Percentiles rank a stretch among this genome's conserved stretches.
These are phyloP conservation scores for Pocillopora grandis DNA, from an alignment of 92 coral and sea anemone species.

Conservation along the genomic window DNA sequence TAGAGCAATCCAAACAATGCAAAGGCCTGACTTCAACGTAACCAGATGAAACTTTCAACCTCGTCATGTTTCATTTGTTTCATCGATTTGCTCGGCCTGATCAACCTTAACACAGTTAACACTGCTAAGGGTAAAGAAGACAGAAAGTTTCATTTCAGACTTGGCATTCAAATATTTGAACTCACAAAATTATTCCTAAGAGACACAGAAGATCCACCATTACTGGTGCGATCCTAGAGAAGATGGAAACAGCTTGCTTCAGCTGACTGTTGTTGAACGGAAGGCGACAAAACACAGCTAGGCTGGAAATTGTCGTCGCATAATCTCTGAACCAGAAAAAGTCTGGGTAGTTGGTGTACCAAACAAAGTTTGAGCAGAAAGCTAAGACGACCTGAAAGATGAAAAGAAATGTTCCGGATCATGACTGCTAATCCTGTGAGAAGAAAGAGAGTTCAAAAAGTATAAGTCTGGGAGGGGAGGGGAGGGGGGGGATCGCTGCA, in stretches of 20 bases:
- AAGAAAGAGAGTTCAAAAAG: not conserved
- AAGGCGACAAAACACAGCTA: slow-evolving; percentile 85
- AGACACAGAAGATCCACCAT: slow-evolving; percentile 82
- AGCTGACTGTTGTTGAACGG: slow-evolving; percentile 84
- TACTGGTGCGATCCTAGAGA: slow-evolving; percentile 74
- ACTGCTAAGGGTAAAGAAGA: not conserved
- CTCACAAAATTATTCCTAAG: slow-evolving; percentile 81
- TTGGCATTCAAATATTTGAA: not conserved
- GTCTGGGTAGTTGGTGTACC: slow-evolving; percentile 65
- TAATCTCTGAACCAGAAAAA: slow-evolving; percentile 63
- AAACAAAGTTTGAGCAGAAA: slow-evolving; percentile 71
- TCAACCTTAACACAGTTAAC: not conserved
- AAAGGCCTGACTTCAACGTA: too few species aligned
- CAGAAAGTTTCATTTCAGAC: not conserved
- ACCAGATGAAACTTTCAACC: too few species aligned
- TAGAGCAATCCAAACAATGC: too few species aligned
- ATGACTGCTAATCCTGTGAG: not conserved
- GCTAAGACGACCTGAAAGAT: slow-evolving; percentile 61
- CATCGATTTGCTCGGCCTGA: too few species aligned
- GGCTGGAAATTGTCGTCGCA: slow-evolving; percentile 69
- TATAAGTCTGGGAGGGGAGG: not conserved
- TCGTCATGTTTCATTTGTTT: too few species aligned
- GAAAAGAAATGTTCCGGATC: not conserved
- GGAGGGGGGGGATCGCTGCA: not conserved
- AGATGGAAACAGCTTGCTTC: slow-evolving; percentile 80